phyloP scores from a whole-genome alignment of 1,140 invertebrate species.

The Drosophila neocordata region DNA sequence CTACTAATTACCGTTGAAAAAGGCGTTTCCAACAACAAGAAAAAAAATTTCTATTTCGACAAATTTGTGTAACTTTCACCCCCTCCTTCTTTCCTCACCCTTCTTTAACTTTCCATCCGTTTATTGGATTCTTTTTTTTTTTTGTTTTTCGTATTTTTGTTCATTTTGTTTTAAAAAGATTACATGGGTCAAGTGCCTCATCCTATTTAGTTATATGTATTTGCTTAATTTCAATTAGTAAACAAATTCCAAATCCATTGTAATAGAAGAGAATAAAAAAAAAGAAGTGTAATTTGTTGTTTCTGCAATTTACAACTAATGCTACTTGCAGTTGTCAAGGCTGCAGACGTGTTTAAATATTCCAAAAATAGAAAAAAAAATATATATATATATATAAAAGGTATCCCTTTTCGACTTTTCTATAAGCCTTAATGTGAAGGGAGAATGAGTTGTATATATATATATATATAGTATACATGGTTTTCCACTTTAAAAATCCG shows the following conservation, averaged over 20 bases:
- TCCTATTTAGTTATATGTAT: conserved; percentile 35
- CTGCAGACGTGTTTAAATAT: conserved; percentile 53
- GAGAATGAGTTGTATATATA: too few species aligned
- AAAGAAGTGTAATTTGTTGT: conserved; percentile 43
- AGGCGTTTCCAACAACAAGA: conserved; percentile 20
- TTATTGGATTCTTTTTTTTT: conserved; percentile 22
- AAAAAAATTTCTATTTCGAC: conserved; percentile 63
- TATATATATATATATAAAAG: conserved; percentile 38
- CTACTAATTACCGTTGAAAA: conserved; percentile 69
- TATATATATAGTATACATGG: too few species aligned
- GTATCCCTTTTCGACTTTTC: too few species aligned
- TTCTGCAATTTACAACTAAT: conserved; percentile 62
- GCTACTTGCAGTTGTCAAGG: conserved; percentile 78
- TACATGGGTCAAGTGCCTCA: conserved; percentile 73
- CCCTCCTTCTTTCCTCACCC: conserved; percentile 23
- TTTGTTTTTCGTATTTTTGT: conserved; percentile 48
- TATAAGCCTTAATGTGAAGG: too few species aligned
- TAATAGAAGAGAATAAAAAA: conserved; percentile 64
- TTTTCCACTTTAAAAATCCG: too few species aligned
- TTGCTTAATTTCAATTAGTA: conserved; percentile 81
- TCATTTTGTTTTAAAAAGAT: conserved; percentile 76
- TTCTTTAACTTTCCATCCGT: conserved; percentile 19
- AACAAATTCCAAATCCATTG: conserved; percentile 78
- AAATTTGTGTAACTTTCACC: conserved; percentile 80
- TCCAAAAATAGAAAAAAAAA: conserved; percentile 29